Conservation (phyloP, 2,113 vertebrate genomes). For the Riparia riparia region DNA sequence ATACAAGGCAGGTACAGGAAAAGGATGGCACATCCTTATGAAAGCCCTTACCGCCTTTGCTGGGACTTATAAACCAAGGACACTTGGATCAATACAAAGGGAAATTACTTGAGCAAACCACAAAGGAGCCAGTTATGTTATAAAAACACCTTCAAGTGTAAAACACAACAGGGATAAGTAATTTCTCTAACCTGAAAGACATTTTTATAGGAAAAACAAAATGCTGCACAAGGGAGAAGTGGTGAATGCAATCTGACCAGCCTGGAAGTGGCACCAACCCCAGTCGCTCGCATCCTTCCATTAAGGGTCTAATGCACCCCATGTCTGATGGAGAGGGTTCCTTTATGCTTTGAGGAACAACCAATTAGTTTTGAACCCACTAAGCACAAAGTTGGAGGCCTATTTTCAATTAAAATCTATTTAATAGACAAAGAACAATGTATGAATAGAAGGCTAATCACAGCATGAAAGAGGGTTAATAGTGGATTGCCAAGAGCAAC, state of each 20-base stretch:
- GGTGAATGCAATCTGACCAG: not conserved
- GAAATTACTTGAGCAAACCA: slow-evolving; percentile 40
- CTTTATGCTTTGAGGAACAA: not conserved
- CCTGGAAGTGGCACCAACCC: not conserved
- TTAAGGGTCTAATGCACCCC: not conserved
- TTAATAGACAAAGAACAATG: slow-evolving; percentile 47
- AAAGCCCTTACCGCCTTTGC: not conserved
- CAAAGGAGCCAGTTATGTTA: not conserved
- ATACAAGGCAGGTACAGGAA: not conserved
- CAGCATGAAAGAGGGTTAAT: slow-evolving; percentile 58
- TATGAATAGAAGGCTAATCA: slow-evolving; percentile 54
- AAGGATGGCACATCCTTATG: not conserved
- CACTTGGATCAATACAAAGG: not conserved
- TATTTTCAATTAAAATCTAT: slow-evolving; percentile 55
- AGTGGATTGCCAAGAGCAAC: slow-evolving; percentile 46
- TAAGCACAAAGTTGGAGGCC: slow-evolving; percentile 30
- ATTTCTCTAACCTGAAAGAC: slow-evolving; percentile 9
- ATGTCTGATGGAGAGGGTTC: not conserved
- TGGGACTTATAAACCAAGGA: not conserved
- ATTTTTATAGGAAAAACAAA: not conserved
- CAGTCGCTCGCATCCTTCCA: not conserved
- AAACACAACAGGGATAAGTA: not conserved
- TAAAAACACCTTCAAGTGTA: not conserved
- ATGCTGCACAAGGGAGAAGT: not conserved
- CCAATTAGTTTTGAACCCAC: slow-evolving; percentile 34